A percentile compares a stretch with the other conserved stretches of the same genome.
Evolutionary conservation across 2,797 vertebrate species (phyloP).

Genomic region (Xiphophorus birchmanni): DNA sequence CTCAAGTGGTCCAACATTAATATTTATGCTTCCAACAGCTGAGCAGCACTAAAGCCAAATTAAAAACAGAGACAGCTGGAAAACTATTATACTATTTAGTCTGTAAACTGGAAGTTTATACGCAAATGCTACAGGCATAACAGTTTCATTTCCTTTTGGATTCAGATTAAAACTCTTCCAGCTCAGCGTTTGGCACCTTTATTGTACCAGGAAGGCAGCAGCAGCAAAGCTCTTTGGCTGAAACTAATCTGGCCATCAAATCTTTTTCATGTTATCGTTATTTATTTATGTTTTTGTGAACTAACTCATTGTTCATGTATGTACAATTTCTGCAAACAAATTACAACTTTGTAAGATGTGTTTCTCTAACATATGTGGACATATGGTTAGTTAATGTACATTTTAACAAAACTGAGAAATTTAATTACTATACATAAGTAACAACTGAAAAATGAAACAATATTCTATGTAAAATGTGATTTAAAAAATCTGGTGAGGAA

Average conservation of each 20-base stretch:
- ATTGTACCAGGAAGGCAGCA: constrained; percentile 4
- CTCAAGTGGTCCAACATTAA: constrained; percentile 44
- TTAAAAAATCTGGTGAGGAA: neutral
- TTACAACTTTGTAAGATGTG: neutral
- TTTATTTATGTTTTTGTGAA: neutral
- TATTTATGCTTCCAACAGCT: constrained; percentile 57
- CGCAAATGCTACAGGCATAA: constrained; percentile 40
- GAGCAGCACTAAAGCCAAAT: constrained; percentile 10
- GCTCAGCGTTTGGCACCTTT: neutral
- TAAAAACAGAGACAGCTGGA: constrained; percentile 30
- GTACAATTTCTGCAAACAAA: neutral
- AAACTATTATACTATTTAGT: constrained; percentile 52
- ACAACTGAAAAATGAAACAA: neutral
- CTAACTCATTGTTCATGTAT: neutral
- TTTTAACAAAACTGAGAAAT: neutral
- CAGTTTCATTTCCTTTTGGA: constrained; percentile 33
- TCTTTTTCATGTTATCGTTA: neutral
- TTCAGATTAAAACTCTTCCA: constrained; percentile 61
- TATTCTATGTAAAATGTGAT: neutral
- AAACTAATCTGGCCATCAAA: neutral
- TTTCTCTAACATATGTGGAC: neutral
- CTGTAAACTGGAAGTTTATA: constrained; percentile 48
- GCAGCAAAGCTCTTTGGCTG: neutral
- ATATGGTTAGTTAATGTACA: neutral
- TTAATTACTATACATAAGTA: neutral